Percentiles rank a stretch among this genome's conserved stretches.
Evolutionary conservation across 1,140 invertebrate genomes (phyloP).

Genomic region (Drosophila nannoptera): DNA sequence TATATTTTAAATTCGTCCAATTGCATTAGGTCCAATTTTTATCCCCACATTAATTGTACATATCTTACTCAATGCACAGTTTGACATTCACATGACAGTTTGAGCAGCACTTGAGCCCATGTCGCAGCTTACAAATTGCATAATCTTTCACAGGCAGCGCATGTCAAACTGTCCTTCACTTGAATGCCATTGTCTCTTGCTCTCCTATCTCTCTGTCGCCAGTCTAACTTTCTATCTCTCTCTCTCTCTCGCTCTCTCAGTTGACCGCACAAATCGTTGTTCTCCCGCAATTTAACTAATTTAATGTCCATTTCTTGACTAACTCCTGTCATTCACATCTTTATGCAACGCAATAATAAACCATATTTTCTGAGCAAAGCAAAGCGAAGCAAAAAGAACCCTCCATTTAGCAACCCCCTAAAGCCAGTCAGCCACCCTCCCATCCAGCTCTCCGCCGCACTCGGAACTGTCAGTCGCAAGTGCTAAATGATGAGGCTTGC

Average conservation of each 20-base stretch:
- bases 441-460: neutral
- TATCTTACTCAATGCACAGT: neutral
- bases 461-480: neutral
- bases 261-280: conserved; percentile 34
- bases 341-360: conserved; percentile 58
- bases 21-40: no score
- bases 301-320: conserved; percentile 60
- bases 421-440: conserved; percentile 37
- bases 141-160: conserved; percentile 21
- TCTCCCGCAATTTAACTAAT: conserved; percentile 50
- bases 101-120: neutral
- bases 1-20: no score
- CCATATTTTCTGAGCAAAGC: conserved; percentile 56
- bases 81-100: conserved; percentile 6
- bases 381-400: conserved; percentile 48
- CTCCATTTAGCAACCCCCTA: conserved; percentile 49
- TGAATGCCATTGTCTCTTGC: no score
- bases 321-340: conserved; percentile 55
- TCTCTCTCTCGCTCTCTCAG: conserved; percentile 22
- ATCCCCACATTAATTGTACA: no score
- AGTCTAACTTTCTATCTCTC: neutral
- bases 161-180: conserved; percentile 39
- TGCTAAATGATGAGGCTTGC: neutral
- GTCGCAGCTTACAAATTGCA: conserved; percentile 24
- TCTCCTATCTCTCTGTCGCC: no score